phyloP scores from a whole-genome alignment of 2,797 vertebrate species.

The Mormyrus proboscirostris region DNA sequence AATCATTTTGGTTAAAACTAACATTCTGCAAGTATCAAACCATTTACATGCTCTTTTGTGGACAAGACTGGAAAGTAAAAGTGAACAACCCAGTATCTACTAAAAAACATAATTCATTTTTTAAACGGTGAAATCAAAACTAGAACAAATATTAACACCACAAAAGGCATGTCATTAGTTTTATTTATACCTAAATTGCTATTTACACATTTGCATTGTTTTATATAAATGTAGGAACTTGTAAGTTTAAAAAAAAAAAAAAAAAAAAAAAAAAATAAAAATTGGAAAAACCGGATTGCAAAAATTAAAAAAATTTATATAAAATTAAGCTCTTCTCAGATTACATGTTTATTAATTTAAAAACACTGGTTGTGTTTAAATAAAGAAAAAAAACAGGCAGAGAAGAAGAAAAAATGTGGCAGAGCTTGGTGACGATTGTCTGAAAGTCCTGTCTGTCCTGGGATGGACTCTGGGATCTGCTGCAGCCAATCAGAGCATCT shows the following conservation, averaged over 20 bases:
- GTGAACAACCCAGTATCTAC: neutral
- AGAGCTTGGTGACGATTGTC: neutral
- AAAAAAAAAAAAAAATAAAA: constrained; percentile 54
- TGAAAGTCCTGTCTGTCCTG: neutral
- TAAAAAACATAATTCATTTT: constrained; percentile 6
- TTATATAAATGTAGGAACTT: constrained; percentile 79
- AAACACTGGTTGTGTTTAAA: constrained; percentile 50
- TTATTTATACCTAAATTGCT: constrained; percentile 90
- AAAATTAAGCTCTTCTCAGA: constrained; percentile 71
- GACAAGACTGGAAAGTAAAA: neutral
- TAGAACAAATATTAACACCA: constrained; percentile 23
- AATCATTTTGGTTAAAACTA: neutral
- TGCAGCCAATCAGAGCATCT: constrained; percentile 70
- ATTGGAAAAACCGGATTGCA: constrained; percentile 55
- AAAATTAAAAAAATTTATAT: constrained; percentile 80
- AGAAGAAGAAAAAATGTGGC: constrained; percentile 19
- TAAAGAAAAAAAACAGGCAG: constrained; percentile 38
- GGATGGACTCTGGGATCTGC: neutral
- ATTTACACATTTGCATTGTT: constrained; percentile 73
- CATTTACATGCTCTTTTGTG: neutral
- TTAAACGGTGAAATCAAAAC: constrained; percentile 16
- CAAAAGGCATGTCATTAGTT: constrained; percentile 53
- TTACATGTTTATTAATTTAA: constrained; percentile 45
- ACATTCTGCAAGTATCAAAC: neutral
- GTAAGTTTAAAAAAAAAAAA: constrained; percentile 64